These are phyloP conservation scores for Epistrophe eligans DNA, from an alignment of 2,888 invertebrate species.

Conservation along the genomic window DNA sequence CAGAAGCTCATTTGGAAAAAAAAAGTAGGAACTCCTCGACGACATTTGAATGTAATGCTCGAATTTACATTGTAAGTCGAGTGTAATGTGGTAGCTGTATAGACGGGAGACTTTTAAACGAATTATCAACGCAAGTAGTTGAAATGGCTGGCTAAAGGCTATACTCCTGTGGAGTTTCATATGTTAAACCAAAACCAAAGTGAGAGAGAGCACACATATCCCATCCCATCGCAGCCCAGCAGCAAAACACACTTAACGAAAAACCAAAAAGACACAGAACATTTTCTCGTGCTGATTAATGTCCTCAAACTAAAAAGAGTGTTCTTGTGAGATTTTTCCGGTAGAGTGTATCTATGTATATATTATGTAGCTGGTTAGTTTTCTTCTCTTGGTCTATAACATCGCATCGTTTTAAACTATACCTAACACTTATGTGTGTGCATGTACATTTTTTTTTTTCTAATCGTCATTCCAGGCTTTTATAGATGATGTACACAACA, in stretches of 20 bases:
- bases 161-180: constrained; percentile 44
- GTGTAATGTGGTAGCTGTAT: constrained; percentile 56
- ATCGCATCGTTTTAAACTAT: background rate
- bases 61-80: constrained; percentile 66
- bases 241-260: background rate
- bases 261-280: constrained; percentile 31
- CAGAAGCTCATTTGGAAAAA: constrained; percentile 30
- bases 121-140: constrained; percentile 29
- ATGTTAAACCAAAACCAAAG: constrained; percentile 47
- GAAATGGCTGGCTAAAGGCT: background rate
- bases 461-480: constrained; percentile 30
- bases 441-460: constrained; percentile 9
- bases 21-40: background rate
- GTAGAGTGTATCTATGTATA: constrained; percentile 30
- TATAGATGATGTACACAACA: constrained; percentile 69
- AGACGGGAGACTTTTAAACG: constrained; percentile 54
- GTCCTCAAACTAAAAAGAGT: constrained; percentile 53
- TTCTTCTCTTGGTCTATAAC: background rate
- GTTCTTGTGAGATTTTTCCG: constrained; percentile 60
- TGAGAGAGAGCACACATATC: background rate
- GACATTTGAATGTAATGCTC: constrained; percentile 70
- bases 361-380: constrained; percentile 13
- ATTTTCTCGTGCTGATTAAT: constrained; percentile 74
- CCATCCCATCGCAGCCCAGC: background rate
- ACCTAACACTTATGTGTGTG: background rate